Base-by-base conservation (phyloP, 2,888 invertebrate species). In the Dusona sp. region DNA sequence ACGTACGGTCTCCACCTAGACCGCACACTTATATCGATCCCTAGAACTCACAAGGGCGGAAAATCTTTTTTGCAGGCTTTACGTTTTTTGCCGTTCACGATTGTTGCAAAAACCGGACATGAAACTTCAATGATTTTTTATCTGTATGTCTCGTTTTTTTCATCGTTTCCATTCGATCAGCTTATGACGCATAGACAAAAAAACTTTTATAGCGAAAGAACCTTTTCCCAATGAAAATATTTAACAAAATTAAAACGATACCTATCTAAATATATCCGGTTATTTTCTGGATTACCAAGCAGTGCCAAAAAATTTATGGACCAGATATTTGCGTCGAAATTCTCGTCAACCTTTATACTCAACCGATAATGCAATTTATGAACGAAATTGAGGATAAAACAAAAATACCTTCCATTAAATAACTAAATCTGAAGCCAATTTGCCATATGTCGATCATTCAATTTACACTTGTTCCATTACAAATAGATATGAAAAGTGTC, bases 1-100 rank as follows among this genome's bases (percentile, higher is more conserved):
- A 79, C 85, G 79, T 79, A 78, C 61, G 38, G 57, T 64, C 85
- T 70, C 77, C 65, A 42, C 22, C 72, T 54, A 42, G 42, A 79
- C 64, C 73, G 51, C 73, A 51, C 6, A 29, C 51, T 73, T 57
- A 36, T 65, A 65, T 80, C 65, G 65, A 80, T 64, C 48, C 48
- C 65, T 36, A 16, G 33, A 48, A 45, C 29, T 64, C 42, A 51
- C 36, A 65, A 61, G 33, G 65, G 42, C 64, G n/a, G 29, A 65
- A 64, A 48, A 45, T 38, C 8, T 8, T 22, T 65, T 48, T 77
- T 7, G 22, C 38, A 38, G 9, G 0, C 8, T 36, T 33, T 0
- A 22, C n/a, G 9, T 38, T 19, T 65, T 65, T 36, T 19, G 11
- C 33, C 7, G 1, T 7, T 4, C 7, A 19, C 64, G 64, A 33